Base-by-base conservation (phyloP, 37 sponge, comb jelly and placozoan species). In the Cladorhizidae sp. region DNA sequence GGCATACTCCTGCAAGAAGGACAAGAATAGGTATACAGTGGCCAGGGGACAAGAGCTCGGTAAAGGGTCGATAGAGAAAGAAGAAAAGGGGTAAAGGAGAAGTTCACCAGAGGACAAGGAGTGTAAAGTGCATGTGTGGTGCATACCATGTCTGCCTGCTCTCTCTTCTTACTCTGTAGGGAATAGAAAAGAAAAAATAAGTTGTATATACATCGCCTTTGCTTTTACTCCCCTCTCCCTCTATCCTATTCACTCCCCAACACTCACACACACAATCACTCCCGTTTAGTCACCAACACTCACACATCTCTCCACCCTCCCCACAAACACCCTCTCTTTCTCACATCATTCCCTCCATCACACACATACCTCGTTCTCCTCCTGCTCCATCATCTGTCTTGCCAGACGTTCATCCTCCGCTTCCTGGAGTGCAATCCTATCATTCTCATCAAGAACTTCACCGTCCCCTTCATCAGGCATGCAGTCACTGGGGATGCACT, bases 401-500 rank as follows among this genome's bases (percentile, higher is more conserved):
- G 86, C 86, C 18, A 85, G 28, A 6, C 73, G 42, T 36, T 59
- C 79, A 36, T 85, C 86, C 31, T 72, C 73, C 0, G 39, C 73
- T 62, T 85, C 86, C 67, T 85, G 86, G 40, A 52, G 57, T n/a
- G 86, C 86, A 23, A 67, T 35, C 32, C 74, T 22, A 54, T 83
- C 83, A 36, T 62, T 83, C 83, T 83, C 83, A 45, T 83, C 83
- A 38, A 83, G 45, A n/a, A 65, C 75, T 3, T 6, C 40, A 36
- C 69, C 72, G 12, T 40, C 81, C n/a, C 41, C 80, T 40, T 38
- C 69, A 3, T 3, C 43, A 40, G 17, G 36, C 5, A 28, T 42
- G 2, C 21, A 8, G 2, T 28, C 28, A 23, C 39, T 7, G 21
- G 63, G 63, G 29, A 76, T 61, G 49, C 43, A 45, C 22, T 74